These are phyloP conservation scores for Latrodectus elegans DNA, from an alignment of 2,888 invertebrate genomes.

Conservation along the genomic window DNA sequence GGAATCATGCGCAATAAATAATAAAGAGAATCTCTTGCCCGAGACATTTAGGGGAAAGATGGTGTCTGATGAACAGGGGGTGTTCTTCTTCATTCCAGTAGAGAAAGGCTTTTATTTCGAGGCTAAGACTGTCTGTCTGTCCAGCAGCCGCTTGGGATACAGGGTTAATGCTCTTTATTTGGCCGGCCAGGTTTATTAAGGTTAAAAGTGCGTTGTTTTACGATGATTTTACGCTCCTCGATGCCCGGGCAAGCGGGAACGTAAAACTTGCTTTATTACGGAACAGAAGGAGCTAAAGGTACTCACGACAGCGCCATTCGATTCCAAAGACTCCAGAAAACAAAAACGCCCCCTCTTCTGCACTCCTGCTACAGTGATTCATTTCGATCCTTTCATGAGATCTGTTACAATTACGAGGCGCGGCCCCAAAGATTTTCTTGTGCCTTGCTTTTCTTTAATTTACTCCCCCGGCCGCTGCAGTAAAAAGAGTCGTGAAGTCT, in stretches of 20 bases:
- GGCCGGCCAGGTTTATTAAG: constrained; percentile 69
- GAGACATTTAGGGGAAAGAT: constrained; percentile 26
- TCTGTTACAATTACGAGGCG: constrained; percentile 67
- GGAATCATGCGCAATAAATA: constrained; percentile 26
- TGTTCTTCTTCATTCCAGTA: constrained; percentile 30
- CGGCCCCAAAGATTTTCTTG: constrained; percentile 16
- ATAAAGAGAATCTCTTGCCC: constrained; percentile 12
- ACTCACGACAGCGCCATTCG: constrained; percentile 66
- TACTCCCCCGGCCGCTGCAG: constrained; percentile 44
- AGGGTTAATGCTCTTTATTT: constrained; percentile 69
- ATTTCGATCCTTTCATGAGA: constrained; percentile 66
- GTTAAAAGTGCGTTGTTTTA: constrained; percentile 70
- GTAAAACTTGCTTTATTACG: constrained; percentile 68
- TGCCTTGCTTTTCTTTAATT: constrained; percentile 62
- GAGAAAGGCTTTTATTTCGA: constrained; percentile 52
- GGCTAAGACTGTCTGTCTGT: constrained; percentile 67
- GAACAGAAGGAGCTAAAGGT: constrained; percentile 64
- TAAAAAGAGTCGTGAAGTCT: constrained; percentile 68
- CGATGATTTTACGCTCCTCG: constrained; percentile 67
- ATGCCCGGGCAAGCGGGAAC: constrained; percentile 63
- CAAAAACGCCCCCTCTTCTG: constrained; percentile 17
- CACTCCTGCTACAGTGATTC: constrained; percentile 58
- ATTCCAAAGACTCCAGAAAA: constrained; percentile 52
- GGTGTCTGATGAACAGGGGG: neutral
- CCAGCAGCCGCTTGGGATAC: constrained; percentile 47